A percentile compares a stretch with the other conserved stretches of the same genome.
Evolutionary conservation across 2,113 vertebrate species (phyloP).

Genomic region (Thermophis baileyi): DNA sequence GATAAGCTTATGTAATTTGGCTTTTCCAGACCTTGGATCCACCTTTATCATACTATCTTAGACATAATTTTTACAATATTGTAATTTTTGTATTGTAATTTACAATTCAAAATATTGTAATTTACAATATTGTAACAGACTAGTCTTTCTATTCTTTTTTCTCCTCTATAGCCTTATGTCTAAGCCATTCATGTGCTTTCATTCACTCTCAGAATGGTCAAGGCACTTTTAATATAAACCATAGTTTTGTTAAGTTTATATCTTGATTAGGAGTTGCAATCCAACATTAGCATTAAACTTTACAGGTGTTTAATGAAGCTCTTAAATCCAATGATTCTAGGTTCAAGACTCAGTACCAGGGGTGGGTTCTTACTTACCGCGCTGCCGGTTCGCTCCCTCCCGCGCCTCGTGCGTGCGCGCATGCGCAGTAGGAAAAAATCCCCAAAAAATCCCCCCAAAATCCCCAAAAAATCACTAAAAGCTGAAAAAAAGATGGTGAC

Average conservation of each 20-base stretch:
- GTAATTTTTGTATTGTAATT: too few relatives aligned
- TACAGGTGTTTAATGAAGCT: neutral
- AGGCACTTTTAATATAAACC: neutral
- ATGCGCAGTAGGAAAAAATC: too few relatives aligned
- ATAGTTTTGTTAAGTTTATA: neutral
- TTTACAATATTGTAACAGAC: neutral
- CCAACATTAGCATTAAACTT: neutral
- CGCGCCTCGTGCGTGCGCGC: too few relatives aligned
- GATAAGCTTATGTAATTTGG: neutral
- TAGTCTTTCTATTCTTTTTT: neutral
- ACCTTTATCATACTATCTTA: neutral
- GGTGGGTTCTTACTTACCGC: too few relatives aligned
- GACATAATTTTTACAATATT: neutral
- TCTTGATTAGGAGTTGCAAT: neutral
- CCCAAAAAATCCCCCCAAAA: too few relatives aligned
- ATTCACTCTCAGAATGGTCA: neutral
- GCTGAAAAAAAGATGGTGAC: too few relatives aligned
- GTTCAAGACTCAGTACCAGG: neutral
- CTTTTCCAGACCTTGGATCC: neutral
- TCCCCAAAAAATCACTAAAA: too few relatives aligned
- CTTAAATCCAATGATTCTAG: neutral
- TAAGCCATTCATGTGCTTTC: neutral
- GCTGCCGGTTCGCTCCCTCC: too few relatives aligned
- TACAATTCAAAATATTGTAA: too few relatives aligned
- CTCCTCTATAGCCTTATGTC: neutral